phyloP scores from a whole-genome alignment of 1,140 invertebrate species.

The Drosophila santomea region DNA sequence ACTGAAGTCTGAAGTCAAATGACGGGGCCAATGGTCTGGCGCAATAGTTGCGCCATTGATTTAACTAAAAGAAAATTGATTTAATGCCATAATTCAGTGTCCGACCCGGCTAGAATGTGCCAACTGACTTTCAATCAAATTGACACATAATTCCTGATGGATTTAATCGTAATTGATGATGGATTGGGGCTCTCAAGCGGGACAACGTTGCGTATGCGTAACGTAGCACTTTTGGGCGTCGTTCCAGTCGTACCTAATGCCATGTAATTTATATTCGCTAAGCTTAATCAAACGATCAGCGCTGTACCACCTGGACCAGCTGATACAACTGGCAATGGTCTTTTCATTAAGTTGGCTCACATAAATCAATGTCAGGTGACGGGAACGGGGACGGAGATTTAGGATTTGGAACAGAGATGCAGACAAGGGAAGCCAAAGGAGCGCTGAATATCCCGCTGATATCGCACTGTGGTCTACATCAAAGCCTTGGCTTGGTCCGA shows the following conservation, averaged over 20 bases:
- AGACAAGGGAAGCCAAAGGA: neutral
- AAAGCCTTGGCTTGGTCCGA: constrained; percentile 57
- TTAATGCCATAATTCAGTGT: constrained; percentile 75
- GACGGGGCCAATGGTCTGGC: constrained; percentile 15
- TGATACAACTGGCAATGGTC: constrained; percentile 34
- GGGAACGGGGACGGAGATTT: neutral
- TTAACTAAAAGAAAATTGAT: constrained; percentile 67
- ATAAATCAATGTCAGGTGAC: constrained; percentile 43
- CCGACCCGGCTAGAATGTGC: constrained; percentile 55
- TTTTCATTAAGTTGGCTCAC: constrained; percentile 41
- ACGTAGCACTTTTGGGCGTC: constrained; percentile 52
- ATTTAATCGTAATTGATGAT: constrained; percentile 84
- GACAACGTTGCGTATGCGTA: constrained; percentile 35
- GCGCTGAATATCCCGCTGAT: constrained; percentile 33
- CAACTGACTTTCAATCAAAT: constrained; percentile 84
- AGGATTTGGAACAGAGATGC: neutral
- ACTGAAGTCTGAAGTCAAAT: constrained; percentile 4
- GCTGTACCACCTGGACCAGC: constrained; percentile 22
- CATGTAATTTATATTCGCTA: constrained; percentile 81
- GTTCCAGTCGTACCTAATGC: constrained; percentile 63
- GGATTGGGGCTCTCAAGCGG: constrained; percentile 59
- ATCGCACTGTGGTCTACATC: constrained; percentile 48
- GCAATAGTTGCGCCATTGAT: constrained; percentile 73
- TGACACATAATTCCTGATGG: constrained; percentile 85
- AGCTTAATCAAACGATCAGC: constrained; percentile 70